A percentile compares a stretch with the other conserved stretches of the same genome.
phyloP scores from a whole-genome alignment of 2,888 invertebrate species.

The Lingula anatina region DNA sequence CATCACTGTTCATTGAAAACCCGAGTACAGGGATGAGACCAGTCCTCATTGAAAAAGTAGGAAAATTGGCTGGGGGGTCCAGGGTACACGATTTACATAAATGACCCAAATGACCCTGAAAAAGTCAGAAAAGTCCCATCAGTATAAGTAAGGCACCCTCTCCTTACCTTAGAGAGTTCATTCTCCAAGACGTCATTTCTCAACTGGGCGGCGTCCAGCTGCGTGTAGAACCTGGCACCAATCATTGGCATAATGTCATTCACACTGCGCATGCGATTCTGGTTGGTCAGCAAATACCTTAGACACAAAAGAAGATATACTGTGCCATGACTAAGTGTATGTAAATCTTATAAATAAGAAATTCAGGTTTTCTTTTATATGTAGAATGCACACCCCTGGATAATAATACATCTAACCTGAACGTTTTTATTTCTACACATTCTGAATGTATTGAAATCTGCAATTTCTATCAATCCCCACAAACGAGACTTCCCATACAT shows the following conservation, averaged over 20 bases:
- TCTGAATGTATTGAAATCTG: no score
- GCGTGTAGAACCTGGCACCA: conserved; percentile 90
- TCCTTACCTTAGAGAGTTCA: conserved; percentile 70
- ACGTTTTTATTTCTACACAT: no score
- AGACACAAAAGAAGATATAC: conserved; percentile 4
- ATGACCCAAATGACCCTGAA: neutral
- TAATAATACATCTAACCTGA: no score
- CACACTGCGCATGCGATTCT: conserved; percentile 59
- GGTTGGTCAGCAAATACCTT: conserved; percentile 41
- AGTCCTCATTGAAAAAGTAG: no score
- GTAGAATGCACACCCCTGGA: no score
- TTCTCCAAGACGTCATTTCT: conserved; percentile 85
- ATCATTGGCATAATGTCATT: conserved; percentile 99
- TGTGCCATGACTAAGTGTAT: no score
- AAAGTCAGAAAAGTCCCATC: neutral
- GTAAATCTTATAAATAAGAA: no score
- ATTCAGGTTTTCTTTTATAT: no score
- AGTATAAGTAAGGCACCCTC: neutral
- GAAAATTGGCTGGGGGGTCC: no score
- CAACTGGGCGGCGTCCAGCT: conserved; percentile 83
- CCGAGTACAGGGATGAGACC: no score
- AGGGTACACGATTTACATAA: neutral
- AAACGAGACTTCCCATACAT: no score
- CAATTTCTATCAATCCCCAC: no score
- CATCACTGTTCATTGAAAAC: neutral